A percentile compares a stretch with the other conserved stretches of the same genome.
Evolutionary conservation across 2,113 vertebrate species (phyloP).

Genomic region (Tachysurus fulvidraco): DNA sequence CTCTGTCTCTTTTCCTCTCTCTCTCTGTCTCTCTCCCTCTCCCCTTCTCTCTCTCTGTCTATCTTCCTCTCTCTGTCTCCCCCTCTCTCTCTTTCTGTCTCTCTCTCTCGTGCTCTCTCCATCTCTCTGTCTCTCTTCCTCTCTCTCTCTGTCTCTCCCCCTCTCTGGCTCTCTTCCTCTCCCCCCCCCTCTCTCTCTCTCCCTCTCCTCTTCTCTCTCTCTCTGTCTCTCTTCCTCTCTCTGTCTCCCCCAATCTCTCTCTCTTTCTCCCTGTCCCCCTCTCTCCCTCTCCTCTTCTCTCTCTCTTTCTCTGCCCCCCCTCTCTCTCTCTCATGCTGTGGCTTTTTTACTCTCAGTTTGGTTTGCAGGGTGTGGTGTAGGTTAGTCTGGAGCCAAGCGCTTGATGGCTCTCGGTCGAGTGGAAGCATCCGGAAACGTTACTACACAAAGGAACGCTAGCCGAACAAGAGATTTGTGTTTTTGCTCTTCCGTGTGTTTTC

Average conservation of each 20-base stretch:
- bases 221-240: no score
- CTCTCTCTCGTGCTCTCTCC: no score
- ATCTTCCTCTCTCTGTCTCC: no score
- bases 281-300: no score
- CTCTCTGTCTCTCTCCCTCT: no score
- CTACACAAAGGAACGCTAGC: no score
- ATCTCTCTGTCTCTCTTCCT: no score
- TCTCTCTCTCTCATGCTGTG: background rate
- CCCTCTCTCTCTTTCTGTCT: no score
- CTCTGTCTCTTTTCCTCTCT: no score
- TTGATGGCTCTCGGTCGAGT: background rate
- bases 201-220: no score
- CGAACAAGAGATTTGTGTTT: background rate
- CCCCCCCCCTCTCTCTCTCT: background rate
- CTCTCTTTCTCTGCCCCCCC: background rate
- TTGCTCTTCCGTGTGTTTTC: background rate
- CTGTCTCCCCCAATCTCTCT: background rate
- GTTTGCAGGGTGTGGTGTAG: constrained; percentile 11
- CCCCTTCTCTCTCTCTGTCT: no score
- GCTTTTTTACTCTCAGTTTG: constrained; percentile 8
- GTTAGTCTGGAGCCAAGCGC: background rate
- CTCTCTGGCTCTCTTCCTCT: background rate
- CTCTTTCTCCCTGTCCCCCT: background rate
- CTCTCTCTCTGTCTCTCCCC: background rate
- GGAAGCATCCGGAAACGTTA: background rate